A percentile compares a stretch with the other conserved stretches of the same genome.
Conservation (phyloP, 1,140 invertebrate species). For the Onthophagus taurus region DNA sequence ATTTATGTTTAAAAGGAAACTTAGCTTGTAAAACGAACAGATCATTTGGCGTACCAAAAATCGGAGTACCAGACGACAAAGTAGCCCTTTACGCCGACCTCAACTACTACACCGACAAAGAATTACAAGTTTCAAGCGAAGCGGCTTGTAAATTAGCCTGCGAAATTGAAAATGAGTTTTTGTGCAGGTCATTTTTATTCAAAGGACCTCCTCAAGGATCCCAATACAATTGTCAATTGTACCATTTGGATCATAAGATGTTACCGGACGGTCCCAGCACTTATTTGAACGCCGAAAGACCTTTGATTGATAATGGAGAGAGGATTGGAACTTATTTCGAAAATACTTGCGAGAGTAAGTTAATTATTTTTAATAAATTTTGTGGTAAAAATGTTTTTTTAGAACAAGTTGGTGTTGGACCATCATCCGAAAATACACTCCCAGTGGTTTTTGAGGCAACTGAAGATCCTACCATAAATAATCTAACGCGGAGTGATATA, state of each 20-base stretch:
- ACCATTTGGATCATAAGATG: conserved; percentile 86
- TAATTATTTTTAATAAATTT: neutral
- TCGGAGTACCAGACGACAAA: conserved; percentile 82
- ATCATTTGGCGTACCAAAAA: conserved; percentile 65
- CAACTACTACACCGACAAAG: conserved; percentile 90
- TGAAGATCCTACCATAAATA: conserved; percentile 58
- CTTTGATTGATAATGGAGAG: conserved; percentile 83
- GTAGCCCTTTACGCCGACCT: conserved; percentile 83
- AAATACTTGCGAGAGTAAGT: conserved; percentile 72
- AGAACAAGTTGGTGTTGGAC: conserved; percentile 1
- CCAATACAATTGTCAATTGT: conserved; percentile 82
- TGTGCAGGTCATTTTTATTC: conserved; percentile 84
- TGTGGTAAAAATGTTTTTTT: neutral
- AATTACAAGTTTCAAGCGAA: conserved; percentile 75
- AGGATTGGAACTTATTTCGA: conserved; percentile 82
- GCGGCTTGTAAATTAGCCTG: conserved; percentile 79
- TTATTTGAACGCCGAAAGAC: conserved; percentile 78
- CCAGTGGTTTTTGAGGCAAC: conserved; percentile 63
- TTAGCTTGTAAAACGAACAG: conserved; percentile 74
- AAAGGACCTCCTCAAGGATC: conserved; percentile 62
- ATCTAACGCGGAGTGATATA: conserved; percentile 63
- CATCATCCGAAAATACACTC: conserved; percentile 44
- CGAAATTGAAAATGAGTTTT: conserved; percentile 86
- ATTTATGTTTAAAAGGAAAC: conserved; percentile 79
- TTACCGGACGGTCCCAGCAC: conserved; percentile 84